Conservation (phyloP, 2,113 vertebrate genomes). For the Antechinus flavipes region DNA sequence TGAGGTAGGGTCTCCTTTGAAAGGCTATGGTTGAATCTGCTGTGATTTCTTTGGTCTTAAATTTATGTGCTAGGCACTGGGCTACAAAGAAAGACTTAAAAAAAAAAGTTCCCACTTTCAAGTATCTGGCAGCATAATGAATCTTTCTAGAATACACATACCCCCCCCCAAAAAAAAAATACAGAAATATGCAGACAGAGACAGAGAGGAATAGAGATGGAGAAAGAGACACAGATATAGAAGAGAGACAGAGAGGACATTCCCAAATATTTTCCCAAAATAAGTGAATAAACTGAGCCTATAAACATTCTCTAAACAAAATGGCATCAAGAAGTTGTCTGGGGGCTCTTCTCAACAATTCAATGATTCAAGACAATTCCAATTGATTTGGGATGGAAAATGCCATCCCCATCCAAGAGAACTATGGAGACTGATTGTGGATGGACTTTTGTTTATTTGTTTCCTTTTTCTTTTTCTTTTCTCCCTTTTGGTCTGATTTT, state of each 20-base stretch:
- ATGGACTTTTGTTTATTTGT: too few relatives aligned
- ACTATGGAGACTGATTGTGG: too few relatives aligned
- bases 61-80: background rate
- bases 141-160: background rate
- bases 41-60: constrained; percentile 27
- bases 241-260: background rate
- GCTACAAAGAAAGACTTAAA: background rate
- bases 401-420: too few relatives aligned
- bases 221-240: too few relatives aligned
- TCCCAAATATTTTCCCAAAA: background rate
- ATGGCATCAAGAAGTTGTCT: background rate
- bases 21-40: background rate
- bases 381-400: too few relatives aligned
- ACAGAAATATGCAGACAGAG: too few relatives aligned
- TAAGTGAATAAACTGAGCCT: background rate
- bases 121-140: background rate
- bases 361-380: too few relatives aligned
- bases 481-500: too few relatives aligned
- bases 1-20: background rate
- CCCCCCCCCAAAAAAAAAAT: background rate
- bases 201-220: too few relatives aligned
- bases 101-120: background rate
- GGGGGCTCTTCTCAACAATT: too few relatives aligned
- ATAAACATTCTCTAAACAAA: background rate
- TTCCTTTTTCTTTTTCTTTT: too few relatives aligned